These are phyloP conservation scores for Piaya cayana DNA, from an alignment of 2,113 vertebrate genomes.

Conservation along the genomic window DNA sequence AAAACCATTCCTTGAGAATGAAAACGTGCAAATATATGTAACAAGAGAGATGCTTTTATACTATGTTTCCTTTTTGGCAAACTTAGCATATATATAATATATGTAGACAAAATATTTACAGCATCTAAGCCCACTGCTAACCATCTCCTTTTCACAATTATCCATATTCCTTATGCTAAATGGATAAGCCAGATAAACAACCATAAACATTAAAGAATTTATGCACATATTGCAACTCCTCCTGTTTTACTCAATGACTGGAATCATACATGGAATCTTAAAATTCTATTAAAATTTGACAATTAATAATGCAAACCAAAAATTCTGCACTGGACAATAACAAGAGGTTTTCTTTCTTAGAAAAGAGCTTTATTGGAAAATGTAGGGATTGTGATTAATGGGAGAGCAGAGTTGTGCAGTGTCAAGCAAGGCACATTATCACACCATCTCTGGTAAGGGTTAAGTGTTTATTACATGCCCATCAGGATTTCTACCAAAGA, in stretches of 20 bases:
- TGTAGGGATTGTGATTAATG: background rate
- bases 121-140: background rate
- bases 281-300: background rate
- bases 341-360: background rate
- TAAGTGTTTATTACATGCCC: background rate
- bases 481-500: constrained; percentile 38
- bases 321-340: background rate
- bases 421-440: constrained; percentile 2
- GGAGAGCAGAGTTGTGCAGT: background rate
- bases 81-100: background rate
- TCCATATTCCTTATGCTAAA: background rate
- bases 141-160: constrained; percentile 19
- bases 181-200: constrained; percentile 13
- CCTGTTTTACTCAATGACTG: background rate
- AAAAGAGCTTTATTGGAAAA: background rate
- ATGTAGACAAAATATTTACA: constrained; percentile 46
- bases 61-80: background rate
- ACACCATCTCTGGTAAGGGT: background rate
- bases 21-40: background rate
- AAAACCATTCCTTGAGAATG: background rate
- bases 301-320: background rate
- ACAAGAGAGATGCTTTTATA: background rate
- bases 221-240: background rate
- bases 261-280: background rate
- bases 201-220: background rate